Conservation (phyloP, 1,140 invertebrate genomes). For the Zaprionus tsacasi region DNA sequence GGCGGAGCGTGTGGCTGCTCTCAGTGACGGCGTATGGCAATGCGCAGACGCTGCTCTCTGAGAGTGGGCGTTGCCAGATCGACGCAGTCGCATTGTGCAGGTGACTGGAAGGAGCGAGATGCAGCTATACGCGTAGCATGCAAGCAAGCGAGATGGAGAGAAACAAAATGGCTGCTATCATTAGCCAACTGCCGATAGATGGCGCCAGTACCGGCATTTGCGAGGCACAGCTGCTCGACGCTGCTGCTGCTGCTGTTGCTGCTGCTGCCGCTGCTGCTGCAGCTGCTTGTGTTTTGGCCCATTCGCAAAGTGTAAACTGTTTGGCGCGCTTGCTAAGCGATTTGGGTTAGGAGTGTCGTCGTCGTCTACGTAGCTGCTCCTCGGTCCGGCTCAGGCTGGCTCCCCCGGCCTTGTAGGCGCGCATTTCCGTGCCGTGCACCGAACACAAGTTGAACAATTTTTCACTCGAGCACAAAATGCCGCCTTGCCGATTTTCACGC, state of each 20-base stretch:
- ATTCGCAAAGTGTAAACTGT: constrained; percentile 58
- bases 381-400: not conserved
- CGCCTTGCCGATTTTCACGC: constrained; percentile 72
- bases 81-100: constrained; percentile 63
- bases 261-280: constrained; percentile 10
- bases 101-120: constrained; percentile 70
- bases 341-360: constrained; percentile 79
- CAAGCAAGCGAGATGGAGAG: constrained; percentile 46
- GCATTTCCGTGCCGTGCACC: constrained; percentile 68
- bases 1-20: constrained; percentile 53
- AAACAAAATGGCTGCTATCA: constrained; percentile 84
- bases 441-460: constrained; percentile 62
- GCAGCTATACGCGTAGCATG: constrained; percentile 15
- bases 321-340: constrained; percentile 78
- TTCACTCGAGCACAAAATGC: constrained; percentile 71
- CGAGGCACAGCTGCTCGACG: constrained; percentile 17
- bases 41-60: constrained; percentile 68
- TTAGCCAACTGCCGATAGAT: constrained; percentile 64
- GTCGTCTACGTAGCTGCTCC: constrained; percentile 6
- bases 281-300: constrained; percentile 38
- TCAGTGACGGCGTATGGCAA: constrained; percentile 45
- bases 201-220: constrained; percentile 68
- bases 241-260: not conserved
- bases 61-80: constrained; percentile 74
- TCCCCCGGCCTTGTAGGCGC: constrained; percentile 70